Evolutionary conservation across 2,797 vertebrate genomes (phyloP), one percentile per base, ranked within the genome.

Genomic region (Centroberyx gerrardi): DNA sequence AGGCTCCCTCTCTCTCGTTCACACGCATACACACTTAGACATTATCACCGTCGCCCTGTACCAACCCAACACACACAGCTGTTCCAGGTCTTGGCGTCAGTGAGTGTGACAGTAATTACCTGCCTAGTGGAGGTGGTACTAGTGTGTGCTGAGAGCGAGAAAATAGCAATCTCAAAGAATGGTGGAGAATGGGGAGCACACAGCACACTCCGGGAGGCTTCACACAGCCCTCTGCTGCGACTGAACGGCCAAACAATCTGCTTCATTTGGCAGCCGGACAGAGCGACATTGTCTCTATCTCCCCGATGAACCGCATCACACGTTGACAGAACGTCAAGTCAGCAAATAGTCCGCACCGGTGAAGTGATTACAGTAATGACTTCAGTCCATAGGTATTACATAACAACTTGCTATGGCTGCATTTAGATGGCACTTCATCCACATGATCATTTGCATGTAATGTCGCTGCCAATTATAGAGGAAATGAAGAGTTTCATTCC

Each of bases 71-170:
- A 69, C 78, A 70, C 74, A 61, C 87, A 90, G 83, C 72, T 87
- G 80, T 83, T 85, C 72, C 61, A 40, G 81, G 76, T 71, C 69
- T 68, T 80, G 51, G 72, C 74, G 49, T 74, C 68, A 49, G 78
- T 72, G 58, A 84, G 70, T 76, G 82, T 88, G 80, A 85, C 87
- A 84, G 78, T 92, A 91, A 92, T 91, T 91, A 92, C 74, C 78
- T 88, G 68, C 59, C 81, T 61, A 58, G 59, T 84, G 76, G 78
- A 88, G 78, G 59, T 75, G 67, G 77, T 81, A 82, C 62, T 72
- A 62, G 63, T 79, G 78, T 83, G 81, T 62, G 59, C 68, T 66
- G 62, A 78, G 74, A 89, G 72, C 55, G 36, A 84, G 48, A 71
- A 88, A 88, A 88, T 63, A 72, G 65, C 72, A 75, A 59, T 83